A percentile compares a stretch with the other conserved stretches of the same genome.
phyloP scores from a whole-genome alignment of 2,113 vertebrate species.

The Dasyurus viverrinus region DNA sequence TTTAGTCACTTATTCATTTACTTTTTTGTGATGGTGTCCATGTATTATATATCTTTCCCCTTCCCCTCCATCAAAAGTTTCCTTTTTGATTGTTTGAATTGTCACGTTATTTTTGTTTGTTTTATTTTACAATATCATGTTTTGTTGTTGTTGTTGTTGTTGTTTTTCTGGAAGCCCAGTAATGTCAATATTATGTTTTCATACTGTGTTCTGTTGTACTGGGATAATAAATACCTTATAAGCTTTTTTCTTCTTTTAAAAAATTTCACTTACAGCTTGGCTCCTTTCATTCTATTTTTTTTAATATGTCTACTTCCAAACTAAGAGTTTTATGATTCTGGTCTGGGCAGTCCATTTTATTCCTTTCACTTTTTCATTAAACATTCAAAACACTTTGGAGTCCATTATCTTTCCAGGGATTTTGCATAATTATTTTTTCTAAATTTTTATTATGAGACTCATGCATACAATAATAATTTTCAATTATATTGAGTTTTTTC shows the following conservation, averaged over 20 bases:
- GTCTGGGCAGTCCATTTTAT: background rate
- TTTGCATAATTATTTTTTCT: background rate
- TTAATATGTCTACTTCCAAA: background rate
- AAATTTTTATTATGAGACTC: background rate
- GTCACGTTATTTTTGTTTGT: background rate
- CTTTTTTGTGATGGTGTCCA: background rate
- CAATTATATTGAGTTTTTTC: background rate
- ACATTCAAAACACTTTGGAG: background rate
- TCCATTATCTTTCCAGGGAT: background rate
- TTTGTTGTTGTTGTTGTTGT: background rate
- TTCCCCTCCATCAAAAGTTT: background rate
- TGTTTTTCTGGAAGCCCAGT: background rate
- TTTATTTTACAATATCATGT: background rate
- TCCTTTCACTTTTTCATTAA: background rate
- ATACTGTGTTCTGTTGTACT: background rate
- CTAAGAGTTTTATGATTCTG: background rate
- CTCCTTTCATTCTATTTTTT: background rate
- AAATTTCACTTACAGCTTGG: background rate
- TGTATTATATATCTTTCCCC: background rate
- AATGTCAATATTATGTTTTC: background rate
- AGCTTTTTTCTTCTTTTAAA: background rate
- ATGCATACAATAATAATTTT: background rate
- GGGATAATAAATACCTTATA: background rate
- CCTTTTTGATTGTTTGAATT: background rate
- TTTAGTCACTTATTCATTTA: background rate